Conservation (phyloP, 2,113 vertebrate species). For the Hippoglossus stenolepis region DNA sequence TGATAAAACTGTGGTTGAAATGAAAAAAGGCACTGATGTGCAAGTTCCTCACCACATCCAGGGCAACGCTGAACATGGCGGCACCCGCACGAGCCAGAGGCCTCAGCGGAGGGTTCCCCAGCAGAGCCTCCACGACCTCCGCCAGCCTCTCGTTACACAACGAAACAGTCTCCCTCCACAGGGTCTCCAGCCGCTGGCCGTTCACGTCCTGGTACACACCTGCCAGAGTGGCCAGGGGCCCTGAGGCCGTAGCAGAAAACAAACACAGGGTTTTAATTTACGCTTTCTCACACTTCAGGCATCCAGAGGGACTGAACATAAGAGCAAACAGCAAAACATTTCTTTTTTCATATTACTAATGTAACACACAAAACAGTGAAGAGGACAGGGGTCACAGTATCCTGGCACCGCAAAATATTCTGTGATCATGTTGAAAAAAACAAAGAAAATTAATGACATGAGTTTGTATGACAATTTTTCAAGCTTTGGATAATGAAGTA, state of each 20-base stretch:
- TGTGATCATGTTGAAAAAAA: not conserved
- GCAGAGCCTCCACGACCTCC: conserved; percentile 75
- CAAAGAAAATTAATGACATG: not conserved
- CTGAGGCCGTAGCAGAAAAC: conserved; percentile 59
- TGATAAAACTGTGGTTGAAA: not conserved
- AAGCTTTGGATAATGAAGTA: conserved; percentile 6
- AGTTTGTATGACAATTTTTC: not conserved
- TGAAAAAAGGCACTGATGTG: not conserved
- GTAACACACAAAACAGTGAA: not conserved
- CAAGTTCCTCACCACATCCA: conserved; percentile 82
- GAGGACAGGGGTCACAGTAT: not conserved
- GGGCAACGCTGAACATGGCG: conserved; percentile 42
- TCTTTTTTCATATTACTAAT: not conserved
- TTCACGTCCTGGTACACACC: conserved; percentile 88
- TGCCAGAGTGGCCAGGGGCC: conserved; percentile 85
- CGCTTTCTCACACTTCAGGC: not conserved
- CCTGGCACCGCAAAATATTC: not conserved
- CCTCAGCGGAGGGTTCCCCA: conserved; percentile 79
- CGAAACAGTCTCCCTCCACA: conserved; percentile 81
- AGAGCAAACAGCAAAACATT: not conserved
- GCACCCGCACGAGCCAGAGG: conserved; percentile 73
- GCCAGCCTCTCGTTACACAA: conserved; percentile 71
- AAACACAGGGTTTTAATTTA: not conserved
- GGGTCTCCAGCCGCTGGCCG: conserved; percentile 78
- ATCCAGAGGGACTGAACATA: not conserved